Conservation (phyloP, 2,888 invertebrate species). For the Drosophila emarginata region DNA sequence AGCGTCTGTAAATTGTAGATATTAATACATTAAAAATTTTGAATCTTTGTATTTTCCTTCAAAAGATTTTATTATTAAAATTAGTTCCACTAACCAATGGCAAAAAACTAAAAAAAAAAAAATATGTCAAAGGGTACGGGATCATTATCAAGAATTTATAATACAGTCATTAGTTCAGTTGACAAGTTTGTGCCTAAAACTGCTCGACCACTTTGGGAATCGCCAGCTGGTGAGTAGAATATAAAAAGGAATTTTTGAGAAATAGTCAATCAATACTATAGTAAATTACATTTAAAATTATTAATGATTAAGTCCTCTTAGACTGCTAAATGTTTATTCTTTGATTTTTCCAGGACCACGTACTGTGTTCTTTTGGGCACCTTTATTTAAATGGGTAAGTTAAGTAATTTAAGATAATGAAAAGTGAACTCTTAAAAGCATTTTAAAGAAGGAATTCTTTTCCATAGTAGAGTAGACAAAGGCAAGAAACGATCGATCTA, state of each 20-base stretch:
- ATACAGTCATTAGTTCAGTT: background rate
- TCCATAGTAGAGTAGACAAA: background rate
- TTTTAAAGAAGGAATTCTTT: background rate
- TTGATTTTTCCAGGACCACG: conserved; percentile 42
- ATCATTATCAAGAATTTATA: background rate
- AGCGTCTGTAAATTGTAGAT: too few species aligned
- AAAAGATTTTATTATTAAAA: too few species aligned
- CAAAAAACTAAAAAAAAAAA: too few species aligned
- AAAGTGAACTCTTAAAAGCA: too few species aligned
- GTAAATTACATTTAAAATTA: too few species aligned
- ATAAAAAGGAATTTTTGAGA: background rate
- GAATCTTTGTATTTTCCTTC: too few species aligned
- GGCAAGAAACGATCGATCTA: too few species aligned
- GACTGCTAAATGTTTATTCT: background rate
- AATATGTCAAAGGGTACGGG: background rate
- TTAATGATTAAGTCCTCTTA: too few species aligned
- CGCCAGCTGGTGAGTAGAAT: background rate
- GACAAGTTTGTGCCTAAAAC: background rate
- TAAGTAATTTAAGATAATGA: background rate
- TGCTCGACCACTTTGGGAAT: background rate
- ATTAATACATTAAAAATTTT: too few species aligned
- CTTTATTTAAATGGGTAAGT: conserved; percentile 56
- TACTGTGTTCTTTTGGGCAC: conserved; percentile 60
- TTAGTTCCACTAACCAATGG: too few species aligned
- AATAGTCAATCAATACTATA: too few species aligned